Base-by-base conservation (phyloP, 2,113 vertebrate species). In the Gavia stellata region DNA sequence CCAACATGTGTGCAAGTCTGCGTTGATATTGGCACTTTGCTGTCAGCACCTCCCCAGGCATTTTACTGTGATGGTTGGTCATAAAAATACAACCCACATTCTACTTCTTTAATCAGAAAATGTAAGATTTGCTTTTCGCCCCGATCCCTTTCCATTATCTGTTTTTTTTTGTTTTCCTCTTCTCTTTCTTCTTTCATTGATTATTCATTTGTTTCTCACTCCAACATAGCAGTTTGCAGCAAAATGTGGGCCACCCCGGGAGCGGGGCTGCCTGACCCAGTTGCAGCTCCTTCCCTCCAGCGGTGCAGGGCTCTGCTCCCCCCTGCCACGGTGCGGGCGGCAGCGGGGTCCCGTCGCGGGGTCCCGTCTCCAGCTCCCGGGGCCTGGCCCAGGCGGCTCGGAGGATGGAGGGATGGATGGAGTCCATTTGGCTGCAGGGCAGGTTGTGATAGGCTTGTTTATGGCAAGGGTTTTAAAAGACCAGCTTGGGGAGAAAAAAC, bases 141-240 rank as follows among this genome's bases (percentile, higher is more conserved):
- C 25, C 1, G 6, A 36, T 86, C 17, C 36, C 12, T 83, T 78
- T 82, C 67, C 6, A 12, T 67, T 63, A 16, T 23, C 3, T 50
- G 7, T 28, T n/a, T 13, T 31, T 33, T 8, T 31, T 24, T 21
- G 5, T 33, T 34, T 80, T 14, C 26, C 10, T 61, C 12, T 63
- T n/a, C 18, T 44, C 34, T 70, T 36, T 82, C 15, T 66, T 84
- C 72, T 74, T 78, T 84, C 86, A 78, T 88, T 63, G 72, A 49
- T 92, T 95, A 84, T 94, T 96, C 81, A 73, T 86, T 86, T 83
- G 58, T 90, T 94, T 90, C 71, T 93, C 63, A 18, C 63, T 92
- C 59, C 15, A 38, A 0, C 7, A 3, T 0, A 13, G 36, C 29
- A 53, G 12, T 72, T 90, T 79, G 87, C 59, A 72, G 38, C 19